A percentile compares a stretch with the other conserved stretches of the same genome.
These are phyloP conservation scores for Myotis findleyi DNA, from an alignment of 2,797 vertebrate genomes.

Conservation along the genomic window DNA sequence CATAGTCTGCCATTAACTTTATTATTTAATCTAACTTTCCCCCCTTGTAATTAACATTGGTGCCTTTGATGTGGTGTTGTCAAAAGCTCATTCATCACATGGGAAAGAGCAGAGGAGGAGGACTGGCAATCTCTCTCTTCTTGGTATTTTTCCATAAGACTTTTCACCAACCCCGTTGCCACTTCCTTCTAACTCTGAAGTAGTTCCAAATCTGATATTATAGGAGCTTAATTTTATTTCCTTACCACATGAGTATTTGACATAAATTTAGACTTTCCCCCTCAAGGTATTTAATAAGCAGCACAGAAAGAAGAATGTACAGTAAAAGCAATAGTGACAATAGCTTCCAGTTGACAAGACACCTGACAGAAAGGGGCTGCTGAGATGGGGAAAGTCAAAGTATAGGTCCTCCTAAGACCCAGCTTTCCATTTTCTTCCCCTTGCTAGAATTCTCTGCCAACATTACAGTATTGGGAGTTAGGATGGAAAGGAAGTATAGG, in stretches of 20 bases:
- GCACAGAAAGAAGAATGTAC: background rate
- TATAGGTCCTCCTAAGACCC: background rate
- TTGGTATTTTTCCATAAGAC: constrained; percentile 52
- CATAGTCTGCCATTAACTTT: constrained; percentile 63
- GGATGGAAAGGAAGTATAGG: background rate
- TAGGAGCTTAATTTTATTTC: constrained; percentile 53
- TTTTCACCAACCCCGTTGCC: background rate
- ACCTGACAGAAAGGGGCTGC: background rate
- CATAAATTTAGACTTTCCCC: background rate
- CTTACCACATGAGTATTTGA: constrained; percentile 4
- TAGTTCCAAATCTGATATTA: constrained; percentile 58
- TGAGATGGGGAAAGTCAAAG: background rate
- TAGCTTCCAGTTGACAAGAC: background rate
- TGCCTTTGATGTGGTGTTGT: constrained; percentile 54
- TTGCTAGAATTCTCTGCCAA: background rate
- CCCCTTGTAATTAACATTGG: background rate
- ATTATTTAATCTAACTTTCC: constrained; percentile 43
- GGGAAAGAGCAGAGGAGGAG: background rate
- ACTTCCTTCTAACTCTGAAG: constrained; percentile 22
- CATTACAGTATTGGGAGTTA: background rate
- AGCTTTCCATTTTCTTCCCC: background rate
- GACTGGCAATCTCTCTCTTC: background rate
- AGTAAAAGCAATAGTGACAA: background rate
- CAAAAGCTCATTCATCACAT: background rate
- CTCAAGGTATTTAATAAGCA: constrained; percentile 7